Evolutionary conservation across 2,797 vertebrate species (phyloP).

Genomic region (Distichodus sexfasciatus): DNA sequence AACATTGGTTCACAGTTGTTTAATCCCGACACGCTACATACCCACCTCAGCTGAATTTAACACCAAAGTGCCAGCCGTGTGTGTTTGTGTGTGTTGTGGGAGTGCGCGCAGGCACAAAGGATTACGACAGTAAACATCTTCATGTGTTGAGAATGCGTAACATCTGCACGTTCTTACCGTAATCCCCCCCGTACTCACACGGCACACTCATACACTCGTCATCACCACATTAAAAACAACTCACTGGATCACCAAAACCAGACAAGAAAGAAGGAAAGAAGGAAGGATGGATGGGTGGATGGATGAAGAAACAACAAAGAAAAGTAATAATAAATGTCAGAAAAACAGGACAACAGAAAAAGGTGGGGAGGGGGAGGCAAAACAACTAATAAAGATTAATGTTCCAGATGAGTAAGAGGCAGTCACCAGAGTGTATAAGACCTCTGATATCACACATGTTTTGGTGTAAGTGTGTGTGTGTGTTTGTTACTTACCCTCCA

Average conservation of each 20-base stretch:
- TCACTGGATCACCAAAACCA: background rate
- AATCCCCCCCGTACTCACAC: conserved; percentile 42
- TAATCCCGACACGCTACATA: conserved; percentile 12
- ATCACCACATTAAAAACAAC: background rate
- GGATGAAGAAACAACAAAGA: background rate
- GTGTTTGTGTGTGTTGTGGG: background rate
- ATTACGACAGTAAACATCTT: conserved; percentile 32
- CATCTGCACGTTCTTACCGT: conserved; percentile 4
- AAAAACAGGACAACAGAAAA: background rate
- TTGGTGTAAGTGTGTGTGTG: background rate
- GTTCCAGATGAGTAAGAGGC: too few species aligned
- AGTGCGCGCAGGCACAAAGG: background rate
- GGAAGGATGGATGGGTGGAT: conserved; percentile 6
- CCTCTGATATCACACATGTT: too few species aligned
- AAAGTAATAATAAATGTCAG: background rate
- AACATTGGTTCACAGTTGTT: background rate
- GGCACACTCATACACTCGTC: conserved; percentile 5
- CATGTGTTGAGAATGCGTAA: conserved; percentile 12
- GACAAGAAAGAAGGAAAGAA: background rate
- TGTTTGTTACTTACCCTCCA: conserved; percentile 83
- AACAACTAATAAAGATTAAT: too few species aligned
- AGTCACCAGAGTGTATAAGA: too few species aligned
- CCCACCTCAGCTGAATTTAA: background rate
- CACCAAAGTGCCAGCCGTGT: background rate
- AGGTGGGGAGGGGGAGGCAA: too few species aligned